phyloP scores from a whole-genome alignment of 2,113 vertebrate species.

The Pyrgilauda ruficollis region DNA sequence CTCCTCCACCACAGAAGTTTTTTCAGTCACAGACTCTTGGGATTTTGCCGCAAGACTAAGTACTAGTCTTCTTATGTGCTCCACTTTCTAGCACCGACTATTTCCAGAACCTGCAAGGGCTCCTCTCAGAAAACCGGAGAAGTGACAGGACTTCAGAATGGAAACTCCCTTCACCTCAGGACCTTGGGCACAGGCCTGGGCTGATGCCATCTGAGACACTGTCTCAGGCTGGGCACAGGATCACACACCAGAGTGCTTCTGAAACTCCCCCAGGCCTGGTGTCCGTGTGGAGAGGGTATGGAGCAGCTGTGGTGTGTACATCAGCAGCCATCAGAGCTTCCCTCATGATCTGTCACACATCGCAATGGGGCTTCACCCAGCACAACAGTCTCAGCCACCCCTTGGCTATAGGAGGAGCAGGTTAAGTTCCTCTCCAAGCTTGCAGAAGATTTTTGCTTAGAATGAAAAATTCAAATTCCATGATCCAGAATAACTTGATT shows the following conservation, averaged over 20 bases:
- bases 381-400: not conserved
- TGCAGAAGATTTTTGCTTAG: not conserved
- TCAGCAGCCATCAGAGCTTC: not conserved
- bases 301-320: not conserved
- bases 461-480: not conserved
- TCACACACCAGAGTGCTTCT: not conserved
- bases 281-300: fast-evolving
- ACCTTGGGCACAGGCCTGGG: not conserved
- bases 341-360: not conserved
- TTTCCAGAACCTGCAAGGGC: not conserved
- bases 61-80: not conserved
- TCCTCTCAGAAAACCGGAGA: not conserved
- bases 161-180: not conserved
- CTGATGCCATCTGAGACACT: not conserved
- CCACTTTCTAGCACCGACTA: fast-evolving
- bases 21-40: not conserved
- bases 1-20: not conserved
- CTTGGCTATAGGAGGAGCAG: not conserved
- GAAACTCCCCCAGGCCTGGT: not conserved
- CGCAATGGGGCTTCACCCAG: not conserved
- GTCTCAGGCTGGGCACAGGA: not conserved
- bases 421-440: not conserved
- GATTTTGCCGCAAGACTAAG: not conserved
- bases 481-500: not conserved
- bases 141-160: fast-evolving